Conservation (phyloP, 2,113 vertebrate genomes). For the Tragulus kanchil region DNA sequence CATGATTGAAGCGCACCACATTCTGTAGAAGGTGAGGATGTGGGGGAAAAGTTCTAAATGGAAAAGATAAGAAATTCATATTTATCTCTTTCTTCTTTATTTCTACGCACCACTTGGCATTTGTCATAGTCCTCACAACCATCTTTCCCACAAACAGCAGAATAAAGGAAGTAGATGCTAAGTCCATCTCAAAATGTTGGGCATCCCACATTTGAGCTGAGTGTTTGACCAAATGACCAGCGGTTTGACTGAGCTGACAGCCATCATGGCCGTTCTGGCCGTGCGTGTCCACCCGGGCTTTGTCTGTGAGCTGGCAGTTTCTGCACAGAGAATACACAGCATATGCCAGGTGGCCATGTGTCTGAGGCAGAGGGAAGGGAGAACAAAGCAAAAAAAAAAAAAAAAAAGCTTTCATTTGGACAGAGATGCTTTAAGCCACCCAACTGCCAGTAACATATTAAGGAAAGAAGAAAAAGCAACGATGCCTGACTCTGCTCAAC, state of each 20-base stretch:
- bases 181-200: background rate
- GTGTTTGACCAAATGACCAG: slow-evolving; percentile 61
- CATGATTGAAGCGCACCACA: background rate
- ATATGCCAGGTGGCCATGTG: slow-evolving; percentile 80
- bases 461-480: slow-evolving; percentile 65
- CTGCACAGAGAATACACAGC: slow-evolving; percentile 59
- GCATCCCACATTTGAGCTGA: slow-evolving; percentile 34
- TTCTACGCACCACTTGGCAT: background rate
- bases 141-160: background rate
- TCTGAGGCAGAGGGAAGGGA: slow-evolving; percentile 67
- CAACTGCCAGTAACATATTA: slow-evolving; percentile 69
- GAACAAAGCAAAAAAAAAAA: slow-evolving; percentile 71
- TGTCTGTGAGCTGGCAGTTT: slow-evolving; percentile 71
- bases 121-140: background rate
- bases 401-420: slow-evolving; percentile 68
- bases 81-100: background rate
- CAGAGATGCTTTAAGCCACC: slow-evolving; percentile 71
- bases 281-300: slow-evolving; percentile 60
- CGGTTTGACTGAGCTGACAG: slow-evolving; percentile 15
- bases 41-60: background rate
- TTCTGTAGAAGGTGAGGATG: background rate
- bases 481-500: slow-evolving; percentile 69
- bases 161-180: background rate
- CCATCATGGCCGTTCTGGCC: slow-evolving; percentile 1
- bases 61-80: background rate